Conservation (phyloP, 2,797 vertebrate genomes). For the Apogon talboti region DNA sequence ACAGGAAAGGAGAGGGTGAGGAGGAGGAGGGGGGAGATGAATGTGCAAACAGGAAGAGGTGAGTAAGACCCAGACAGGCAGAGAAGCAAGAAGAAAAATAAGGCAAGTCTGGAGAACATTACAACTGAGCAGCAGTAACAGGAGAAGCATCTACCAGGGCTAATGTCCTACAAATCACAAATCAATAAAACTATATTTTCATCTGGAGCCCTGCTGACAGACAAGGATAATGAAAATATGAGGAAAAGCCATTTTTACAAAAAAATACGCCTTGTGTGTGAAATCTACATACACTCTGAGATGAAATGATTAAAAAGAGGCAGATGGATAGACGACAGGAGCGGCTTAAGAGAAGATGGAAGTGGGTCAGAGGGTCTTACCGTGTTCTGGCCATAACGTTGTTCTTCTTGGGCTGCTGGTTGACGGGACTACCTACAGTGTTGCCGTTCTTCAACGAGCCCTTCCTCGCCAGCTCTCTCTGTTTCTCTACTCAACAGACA, state of each 20-base stretch:
- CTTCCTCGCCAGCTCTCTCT: slow-evolving; percentile 95
- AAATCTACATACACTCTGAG: neutral
- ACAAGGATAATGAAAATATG: slow-evolving; percentile 5
- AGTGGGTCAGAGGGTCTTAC: slow-evolving; percentile 72
- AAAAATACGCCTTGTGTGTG: neutral
- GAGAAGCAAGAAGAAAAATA: slow-evolving; percentile 37
- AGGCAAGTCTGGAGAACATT: slow-evolving; percentile 23
- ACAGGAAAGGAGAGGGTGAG: slow-evolving; percentile 9
- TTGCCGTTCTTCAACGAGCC: slow-evolving; percentile 95
- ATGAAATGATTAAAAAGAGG: no score
- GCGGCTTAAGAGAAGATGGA: neutral
- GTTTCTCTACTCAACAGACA: slow-evolving; percentile 88
- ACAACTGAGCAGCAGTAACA: slow-evolving; percentile 26
- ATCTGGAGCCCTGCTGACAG: slow-evolving; percentile 2
- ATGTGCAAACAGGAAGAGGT: slow-evolving; percentile 35
- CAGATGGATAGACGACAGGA: neutral
- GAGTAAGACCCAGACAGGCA: slow-evolving; percentile 27
- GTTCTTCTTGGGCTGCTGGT: slow-evolving; percentile 99
- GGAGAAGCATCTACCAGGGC: slow-evolving; percentile 33
- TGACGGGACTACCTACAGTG: slow-evolving; percentile 92
- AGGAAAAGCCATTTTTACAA: slow-evolving; percentile 5
- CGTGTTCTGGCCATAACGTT: slow-evolving; percentile 98
- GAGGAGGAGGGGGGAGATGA: neutral
- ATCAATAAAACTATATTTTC: slow-evolving; percentile 43
- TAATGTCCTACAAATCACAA: slow-evolving; percentile 35